phyloP scores from a whole-genome alignment of 2,113 vertebrate species.

The Stercorarius parasiticus region DNA sequence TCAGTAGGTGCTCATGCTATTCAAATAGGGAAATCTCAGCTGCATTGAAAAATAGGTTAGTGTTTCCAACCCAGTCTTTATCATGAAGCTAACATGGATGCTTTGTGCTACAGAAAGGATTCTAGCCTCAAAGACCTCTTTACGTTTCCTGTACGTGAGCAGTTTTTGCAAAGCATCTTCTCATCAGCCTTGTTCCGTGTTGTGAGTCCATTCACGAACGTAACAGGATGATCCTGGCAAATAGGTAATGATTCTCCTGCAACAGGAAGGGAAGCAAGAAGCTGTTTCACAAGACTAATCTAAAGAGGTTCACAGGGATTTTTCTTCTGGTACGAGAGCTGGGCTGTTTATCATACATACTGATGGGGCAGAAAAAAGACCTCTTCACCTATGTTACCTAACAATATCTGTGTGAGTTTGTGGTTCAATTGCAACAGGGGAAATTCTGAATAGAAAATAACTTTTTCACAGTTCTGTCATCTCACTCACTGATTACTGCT shows the following conservation, averaged over 20 bases:
- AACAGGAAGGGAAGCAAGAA: background rate
- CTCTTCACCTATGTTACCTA: background rate
- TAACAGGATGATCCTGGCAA: background rate
- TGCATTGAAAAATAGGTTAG: background rate
- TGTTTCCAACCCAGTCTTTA: background rate
- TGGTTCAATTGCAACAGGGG: background rate
- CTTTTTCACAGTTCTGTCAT: background rate
- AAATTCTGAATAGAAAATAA: background rate
- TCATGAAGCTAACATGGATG: fast-evolving
- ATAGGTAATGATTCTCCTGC: background rate
- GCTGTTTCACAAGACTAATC: background rate
- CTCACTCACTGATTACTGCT: background rate
- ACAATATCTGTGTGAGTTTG: background rate
- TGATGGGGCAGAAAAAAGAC: background rate
- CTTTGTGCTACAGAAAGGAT: background rate
- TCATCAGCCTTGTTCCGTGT: background rate
- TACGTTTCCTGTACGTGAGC: background rate
- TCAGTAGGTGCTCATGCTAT: background rate
- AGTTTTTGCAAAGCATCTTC: background rate
- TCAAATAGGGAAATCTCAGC: background rate
- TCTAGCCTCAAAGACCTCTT: background rate
- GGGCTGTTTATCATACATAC: background rate
- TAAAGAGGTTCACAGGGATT: background rate
- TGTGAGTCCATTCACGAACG: background rate
- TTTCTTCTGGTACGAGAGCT: background rate